These are phyloP conservation scores for Andrena cerasifolii DNA, from an alignment of 1,140 invertebrate genomes.

Conservation along the genomic window DNA sequence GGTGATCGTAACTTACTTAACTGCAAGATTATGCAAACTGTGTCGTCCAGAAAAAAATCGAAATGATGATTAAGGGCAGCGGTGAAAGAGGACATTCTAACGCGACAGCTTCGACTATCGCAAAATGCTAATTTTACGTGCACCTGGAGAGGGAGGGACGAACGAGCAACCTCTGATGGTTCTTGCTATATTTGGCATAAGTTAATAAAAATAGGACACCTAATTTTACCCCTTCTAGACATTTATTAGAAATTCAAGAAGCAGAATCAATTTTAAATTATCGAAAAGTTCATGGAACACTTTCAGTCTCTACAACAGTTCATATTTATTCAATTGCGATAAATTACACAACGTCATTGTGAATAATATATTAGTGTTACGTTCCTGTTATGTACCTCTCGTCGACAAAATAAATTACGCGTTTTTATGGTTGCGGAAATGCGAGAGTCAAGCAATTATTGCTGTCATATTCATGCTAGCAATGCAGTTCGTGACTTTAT, in stretches of 20 bases:
- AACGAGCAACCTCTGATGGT: too few species aligned
- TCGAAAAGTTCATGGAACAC: not conserved
- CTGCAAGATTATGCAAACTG: conserved; percentile 15
- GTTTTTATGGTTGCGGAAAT: conserved; percentile 29
- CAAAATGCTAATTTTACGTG: not conserved
- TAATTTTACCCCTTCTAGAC: too few species aligned
- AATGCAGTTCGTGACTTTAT: conserved; percentile 2
- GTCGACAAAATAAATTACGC: conserved; percentile 12
- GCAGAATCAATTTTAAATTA: too few species aligned
- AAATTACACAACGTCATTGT: conserved; percentile 17
- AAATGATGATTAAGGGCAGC: not conserved
- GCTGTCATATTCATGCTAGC: not conserved
- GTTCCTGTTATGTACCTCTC: not conserved
- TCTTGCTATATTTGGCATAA: too few species aligned
- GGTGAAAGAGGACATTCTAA: not conserved
- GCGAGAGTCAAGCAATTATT: conserved; percentile 20
- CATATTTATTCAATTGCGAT: conserved; percentile 18
- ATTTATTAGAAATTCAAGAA: conserved; percentile 4
- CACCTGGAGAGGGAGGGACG: too few species aligned
- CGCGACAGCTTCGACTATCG: not conserved
- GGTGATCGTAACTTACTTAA: too few species aligned
- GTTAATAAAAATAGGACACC: too few species aligned
- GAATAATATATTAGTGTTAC: conserved; percentile 4
- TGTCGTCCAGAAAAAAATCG: not conserved
- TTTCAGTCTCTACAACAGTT: not conserved